Conservation (phyloP, 2,888 invertebrate species). For the Stenotaenia linearis region DNA sequence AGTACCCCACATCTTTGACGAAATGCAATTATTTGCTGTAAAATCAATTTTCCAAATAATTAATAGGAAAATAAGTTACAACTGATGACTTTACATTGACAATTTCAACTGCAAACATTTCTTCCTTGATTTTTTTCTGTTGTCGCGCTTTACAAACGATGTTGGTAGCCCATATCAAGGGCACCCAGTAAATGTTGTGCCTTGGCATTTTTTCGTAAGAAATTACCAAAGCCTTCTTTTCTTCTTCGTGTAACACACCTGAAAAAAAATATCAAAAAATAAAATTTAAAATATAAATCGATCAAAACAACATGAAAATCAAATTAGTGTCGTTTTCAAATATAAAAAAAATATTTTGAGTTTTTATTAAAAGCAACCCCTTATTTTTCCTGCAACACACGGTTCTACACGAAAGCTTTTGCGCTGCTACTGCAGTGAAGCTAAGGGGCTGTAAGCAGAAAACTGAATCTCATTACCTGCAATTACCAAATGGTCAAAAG, state of each 20-base stretch:
- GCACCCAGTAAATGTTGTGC: constrained; percentile 85
- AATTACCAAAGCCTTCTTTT: constrained; percentile 68
- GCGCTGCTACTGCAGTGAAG: too few relatives aligned
- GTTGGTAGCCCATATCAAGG: constrained; percentile 84
- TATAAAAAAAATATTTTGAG: too few relatives aligned
- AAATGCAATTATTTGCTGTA: constrained; percentile 70
- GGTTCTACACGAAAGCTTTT: too few relatives aligned
- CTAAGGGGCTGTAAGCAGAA: too few relatives aligned
- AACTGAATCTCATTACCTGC: too few relatives aligned
- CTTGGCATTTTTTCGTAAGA: constrained; percentile 73
- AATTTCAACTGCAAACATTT: constrained; percentile 45
- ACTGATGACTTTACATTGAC: constrained; percentile 45
- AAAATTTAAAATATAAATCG: not conserved
- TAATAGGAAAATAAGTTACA: too few relatives aligned
- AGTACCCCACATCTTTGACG: constrained; percentile 65
- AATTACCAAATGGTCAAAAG: constrained; percentile 73
- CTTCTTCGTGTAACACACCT: constrained; percentile 77
- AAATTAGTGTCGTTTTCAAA: too few relatives aligned
- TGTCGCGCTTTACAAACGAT: constrained; percentile 70
- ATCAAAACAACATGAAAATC: too few relatives aligned
- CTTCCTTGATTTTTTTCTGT: constrained; percentile 49
- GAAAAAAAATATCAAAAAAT: constrained; percentile 36
- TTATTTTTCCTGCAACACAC: too few relatives aligned
- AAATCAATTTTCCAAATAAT: not conserved
- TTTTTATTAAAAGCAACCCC: too few relatives aligned